phyloP scores from a whole-genome alignment of 2,797 vertebrate species.

The Xenentodon cancila region DNA sequence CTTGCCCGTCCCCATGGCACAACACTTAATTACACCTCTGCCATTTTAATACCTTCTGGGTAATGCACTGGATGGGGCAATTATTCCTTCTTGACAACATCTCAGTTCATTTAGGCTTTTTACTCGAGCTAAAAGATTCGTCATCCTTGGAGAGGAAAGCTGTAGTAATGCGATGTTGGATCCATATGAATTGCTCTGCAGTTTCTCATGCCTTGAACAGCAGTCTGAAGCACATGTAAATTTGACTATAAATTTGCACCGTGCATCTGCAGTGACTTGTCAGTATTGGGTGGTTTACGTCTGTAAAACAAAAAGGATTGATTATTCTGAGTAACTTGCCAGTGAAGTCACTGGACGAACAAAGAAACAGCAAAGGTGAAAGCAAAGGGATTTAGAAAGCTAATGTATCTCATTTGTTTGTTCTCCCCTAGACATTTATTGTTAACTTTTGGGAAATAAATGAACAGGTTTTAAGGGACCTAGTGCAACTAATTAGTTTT shows the following conservation, averaged over 20 bases:
- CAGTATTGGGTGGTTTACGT: conserved; percentile 65
- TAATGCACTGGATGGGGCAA: conserved; percentile 74
- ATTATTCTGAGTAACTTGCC: conserved; percentile 49
- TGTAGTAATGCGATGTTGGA: conserved; percentile 22
- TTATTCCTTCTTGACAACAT: conserved; percentile 76
- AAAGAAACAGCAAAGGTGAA: conserved; percentile 38
- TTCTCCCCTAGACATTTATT: too few relatives aligned
- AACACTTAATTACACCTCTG: conserved; percentile 71
- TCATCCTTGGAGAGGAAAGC: conserved; percentile 49
- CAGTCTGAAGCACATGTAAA: conserved; percentile 27
- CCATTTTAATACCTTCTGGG: conserved; percentile 69
- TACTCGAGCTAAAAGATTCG: conserved; percentile 59
- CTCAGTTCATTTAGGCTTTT: conserved; percentile 73
- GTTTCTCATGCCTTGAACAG: conserved; percentile 36
- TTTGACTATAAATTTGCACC: conserved; percentile 56
- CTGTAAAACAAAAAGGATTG: conserved; percentile 63
- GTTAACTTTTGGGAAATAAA: too few relatives aligned
- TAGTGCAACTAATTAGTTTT: too few relatives aligned
- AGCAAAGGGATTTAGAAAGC: conserved; percentile 23
- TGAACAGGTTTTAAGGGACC: too few relatives aligned
- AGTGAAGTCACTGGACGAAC: conserved; percentile 21
- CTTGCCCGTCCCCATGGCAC: conserved; percentile 48
- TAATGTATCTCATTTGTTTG: too few relatives aligned
- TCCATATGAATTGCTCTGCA: conserved; percentile 51
- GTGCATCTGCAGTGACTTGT: conserved; percentile 44